Percentiles rank a stretch among this genome's conserved stretches.
These are phyloP conservation scores for Illadopsis cleaveri DNA, from an alignment of 2,113 vertebrate genomes.

Conservation along the genomic window DNA sequence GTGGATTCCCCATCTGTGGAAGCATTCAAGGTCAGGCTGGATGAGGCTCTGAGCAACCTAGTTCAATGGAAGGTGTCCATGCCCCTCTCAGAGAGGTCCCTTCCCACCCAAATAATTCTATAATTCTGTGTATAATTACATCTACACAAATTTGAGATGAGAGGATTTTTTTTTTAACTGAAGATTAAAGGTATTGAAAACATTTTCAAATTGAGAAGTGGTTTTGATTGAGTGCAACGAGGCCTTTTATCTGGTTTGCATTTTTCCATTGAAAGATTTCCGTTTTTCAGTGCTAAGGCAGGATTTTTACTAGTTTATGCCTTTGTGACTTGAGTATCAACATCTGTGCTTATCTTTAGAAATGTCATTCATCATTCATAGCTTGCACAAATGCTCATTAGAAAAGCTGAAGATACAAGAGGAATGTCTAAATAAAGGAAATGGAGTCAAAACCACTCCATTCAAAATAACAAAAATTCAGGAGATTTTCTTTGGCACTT, in stretches of 20 bases:
- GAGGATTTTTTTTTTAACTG: neutral
- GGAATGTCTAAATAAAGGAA: neutral
- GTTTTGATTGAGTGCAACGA: neutral
- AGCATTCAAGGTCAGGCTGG: neutral
- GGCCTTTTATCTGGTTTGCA: neutral
- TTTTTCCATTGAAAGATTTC: neutral
- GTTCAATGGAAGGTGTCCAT: neutral
- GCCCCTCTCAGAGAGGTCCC: neutral
- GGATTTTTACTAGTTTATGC: neutral
- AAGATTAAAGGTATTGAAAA: neutral
- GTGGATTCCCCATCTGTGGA: neutral
- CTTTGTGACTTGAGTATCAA: neutral
- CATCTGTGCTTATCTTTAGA: slow-evolving; percentile 12
- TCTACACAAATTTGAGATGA: neutral
- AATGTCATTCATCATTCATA: neutral
- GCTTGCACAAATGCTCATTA: neutral
- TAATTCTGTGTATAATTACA: neutral
- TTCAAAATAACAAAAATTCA: neutral
- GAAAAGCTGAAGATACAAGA: neutral
- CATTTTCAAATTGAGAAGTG: neutral
- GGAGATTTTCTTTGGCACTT: neutral
- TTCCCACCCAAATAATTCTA: neutral
- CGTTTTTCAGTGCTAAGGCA: neutral
- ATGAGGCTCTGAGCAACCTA: neutral
- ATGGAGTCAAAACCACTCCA: neutral